These are phyloP conservation scores for Merodon equestris DNA, from an alignment of 2,888 invertebrate species.

Conservation along the genomic window DNA sequence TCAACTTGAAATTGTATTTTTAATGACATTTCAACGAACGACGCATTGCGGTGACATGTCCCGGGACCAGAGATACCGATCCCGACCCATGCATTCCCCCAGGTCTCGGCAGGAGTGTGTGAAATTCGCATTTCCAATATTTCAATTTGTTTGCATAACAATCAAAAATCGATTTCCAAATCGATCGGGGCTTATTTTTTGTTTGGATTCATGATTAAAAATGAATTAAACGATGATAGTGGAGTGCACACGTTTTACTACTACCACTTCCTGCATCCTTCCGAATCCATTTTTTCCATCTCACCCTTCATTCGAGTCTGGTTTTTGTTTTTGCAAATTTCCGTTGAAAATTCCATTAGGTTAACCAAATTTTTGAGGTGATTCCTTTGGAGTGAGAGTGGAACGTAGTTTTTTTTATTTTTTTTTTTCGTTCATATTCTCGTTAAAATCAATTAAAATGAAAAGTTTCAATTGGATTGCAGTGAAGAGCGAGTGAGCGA, in stretches of 20 bases:
- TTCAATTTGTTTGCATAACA: conserved; percentile 33
- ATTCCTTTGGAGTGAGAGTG: conserved; percentile 18
- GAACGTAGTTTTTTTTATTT: neutral
- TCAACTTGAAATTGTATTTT: conserved; percentile 38
- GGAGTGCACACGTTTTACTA: neutral
- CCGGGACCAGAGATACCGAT: no score
- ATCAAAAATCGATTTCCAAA: conserved; percentile 49
- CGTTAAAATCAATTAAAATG: conserved; percentile 62
- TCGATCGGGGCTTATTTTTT: conserved; percentile 11
- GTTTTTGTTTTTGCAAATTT: neutral
- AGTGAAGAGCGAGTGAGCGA: neutral
- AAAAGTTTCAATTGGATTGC: conserved; percentile 52
- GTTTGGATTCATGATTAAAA: conserved; percentile 54
- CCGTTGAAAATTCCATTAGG: conserved; percentile 44
- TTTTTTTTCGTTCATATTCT: conserved; percentile 19
- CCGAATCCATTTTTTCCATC: no score
- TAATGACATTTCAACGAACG: conserved; percentile 33
- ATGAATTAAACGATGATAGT: conserved; percentile 43
- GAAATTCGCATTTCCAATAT: neutral
- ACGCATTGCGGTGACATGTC: no score
- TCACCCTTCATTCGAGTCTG: neutral
- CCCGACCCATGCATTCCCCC: neutral
- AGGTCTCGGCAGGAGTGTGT: no score
- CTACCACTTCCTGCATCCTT: neutral
- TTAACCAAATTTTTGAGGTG: conserved; percentile 48